These are phyloP conservation scores for Cuculus canorus DNA, from an alignment of 2,797 vertebrate genomes.

Conservation along the genomic window DNA sequence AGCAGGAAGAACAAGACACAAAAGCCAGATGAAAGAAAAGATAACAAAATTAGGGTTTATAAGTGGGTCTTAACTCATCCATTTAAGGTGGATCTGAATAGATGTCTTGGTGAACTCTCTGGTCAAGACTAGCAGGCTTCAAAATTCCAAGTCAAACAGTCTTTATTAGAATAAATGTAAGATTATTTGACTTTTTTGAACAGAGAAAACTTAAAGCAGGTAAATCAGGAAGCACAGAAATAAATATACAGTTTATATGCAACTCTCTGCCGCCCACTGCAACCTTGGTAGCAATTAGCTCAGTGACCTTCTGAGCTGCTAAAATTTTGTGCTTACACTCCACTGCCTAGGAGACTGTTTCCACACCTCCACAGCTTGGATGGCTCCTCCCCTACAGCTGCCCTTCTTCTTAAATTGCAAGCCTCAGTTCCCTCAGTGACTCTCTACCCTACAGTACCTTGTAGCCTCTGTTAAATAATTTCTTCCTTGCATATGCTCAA, in stretches of 20 bases:
- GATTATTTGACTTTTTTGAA: not conserved
- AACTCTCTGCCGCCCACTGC: not conserved
- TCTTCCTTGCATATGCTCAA: not conserved
- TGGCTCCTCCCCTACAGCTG: constrained; percentile 45
- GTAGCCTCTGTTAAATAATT: not conserved
- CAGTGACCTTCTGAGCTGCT: constrained; percentile 34
- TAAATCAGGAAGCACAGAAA: not conserved
- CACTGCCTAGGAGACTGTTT: constrained; percentile 51
- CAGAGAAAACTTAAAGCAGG: not conserved
- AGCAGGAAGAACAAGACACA: not conserved
- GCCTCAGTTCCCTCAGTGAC: not conserved
- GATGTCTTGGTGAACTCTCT: not conserved
- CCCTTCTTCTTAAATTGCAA: constrained; percentile 53
- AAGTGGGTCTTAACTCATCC: not conserved
- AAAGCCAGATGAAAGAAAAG: not conserved
- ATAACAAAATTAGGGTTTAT: not conserved
- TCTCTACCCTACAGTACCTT: not conserved
- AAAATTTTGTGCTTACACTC: constrained; percentile 44
- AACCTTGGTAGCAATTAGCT: not conserved
- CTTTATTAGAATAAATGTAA: not conserved
- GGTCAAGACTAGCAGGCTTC: not conserved
- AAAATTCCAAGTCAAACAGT: not conserved
- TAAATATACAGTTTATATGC: not conserved
- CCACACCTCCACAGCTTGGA: not conserved
- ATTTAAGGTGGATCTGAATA: not conserved